Base-by-base conservation (phyloP, 2,113 vertebrate genomes). In the Sisor rabdophorus region DNA sequence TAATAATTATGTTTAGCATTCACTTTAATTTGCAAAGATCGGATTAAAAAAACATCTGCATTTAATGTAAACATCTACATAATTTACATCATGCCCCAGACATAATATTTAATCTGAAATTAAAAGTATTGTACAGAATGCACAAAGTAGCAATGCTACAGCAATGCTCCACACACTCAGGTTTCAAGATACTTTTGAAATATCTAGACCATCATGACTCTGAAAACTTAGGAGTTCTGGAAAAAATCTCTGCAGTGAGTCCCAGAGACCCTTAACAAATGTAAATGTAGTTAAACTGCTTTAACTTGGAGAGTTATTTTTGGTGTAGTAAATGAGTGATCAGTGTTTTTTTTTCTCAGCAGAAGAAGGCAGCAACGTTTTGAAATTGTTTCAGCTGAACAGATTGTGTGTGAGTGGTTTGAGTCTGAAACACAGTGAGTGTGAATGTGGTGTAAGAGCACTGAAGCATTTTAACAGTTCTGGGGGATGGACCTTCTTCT, bases 331-430 rank as follows among this genome's bases (percentile, higher is more conserved):
- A 61, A 30, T 28, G 55, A 48, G 40, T 30, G 44, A 52, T 63
- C 48, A 61, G 58, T 32, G 44, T 22, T 63, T 20, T 22, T 63
- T 20, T 20, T 16, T 52, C 50, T 69, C 24, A 22, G 26, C 47
- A 12, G 47, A 74, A 74, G 28, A 28, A 73, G 47, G 26, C 16
- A 32, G 58, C 59, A 5, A 47, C 47, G 2, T 26, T 63, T 30
- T 53, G 72, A 56, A 52, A 76, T 16, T 3, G 30, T 54, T 54
- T 5, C 16, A 76, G 36, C n/a, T 30, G 36, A 76, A 76, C 75
- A 76, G 75, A 64, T 83, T 84, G 84, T 60, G 73, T 65, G 78
- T 75, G 71, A 74, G 81, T 78, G 86, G 56, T 48, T 44, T 32
- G 56, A 74, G 55, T 15, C 13, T 44, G 17, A 58, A 75, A 13